Evolutionary conservation across 2,888 invertebrate species (phyloP).

Genomic region (Lithophane leautieri): DNA sequence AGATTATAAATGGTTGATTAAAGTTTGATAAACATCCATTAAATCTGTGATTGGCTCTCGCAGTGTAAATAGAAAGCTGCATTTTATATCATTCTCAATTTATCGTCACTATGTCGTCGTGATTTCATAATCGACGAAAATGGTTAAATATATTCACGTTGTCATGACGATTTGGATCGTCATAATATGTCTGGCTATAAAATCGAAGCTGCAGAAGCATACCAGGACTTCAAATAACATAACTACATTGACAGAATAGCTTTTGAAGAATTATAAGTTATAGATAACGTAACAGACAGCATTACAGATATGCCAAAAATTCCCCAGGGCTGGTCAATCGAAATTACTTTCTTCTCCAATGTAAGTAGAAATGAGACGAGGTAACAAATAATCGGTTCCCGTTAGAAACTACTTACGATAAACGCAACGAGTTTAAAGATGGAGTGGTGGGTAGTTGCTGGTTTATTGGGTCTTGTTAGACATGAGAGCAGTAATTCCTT

Average conservation of each 20-base stretch:
- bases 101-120: neutral
- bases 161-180: neutral
- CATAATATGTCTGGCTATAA: neutral
- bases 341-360: conserved; percentile 36
- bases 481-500: conserved; percentile 53
- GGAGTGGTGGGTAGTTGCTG: conserved; percentile 50
- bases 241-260: neutral
- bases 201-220: neutral
- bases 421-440: conserved; percentile 51
- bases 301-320: conserved; percentile 6
- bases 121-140: neutral
- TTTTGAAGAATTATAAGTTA: neutral
- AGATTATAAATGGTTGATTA: neutral
- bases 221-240: neutral
- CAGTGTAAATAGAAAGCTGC: conserved; percentile 26
- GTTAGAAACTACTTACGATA: conserved; percentile 49
- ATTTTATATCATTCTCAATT: neutral
- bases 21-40: neutral
- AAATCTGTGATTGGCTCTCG: conserved; percentile 5
- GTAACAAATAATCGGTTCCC: conserved; percentile 53
- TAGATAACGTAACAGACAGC: conserved; percentile 1
- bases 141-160: neutral
- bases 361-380: conserved; percentile 43
- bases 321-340: neutral
- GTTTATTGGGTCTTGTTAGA: conserved; percentile 50